Base-by-base conservation (phyloP, 37 sponge, comb jelly and placozoan genomes). In the Crambe crambe region DNA sequence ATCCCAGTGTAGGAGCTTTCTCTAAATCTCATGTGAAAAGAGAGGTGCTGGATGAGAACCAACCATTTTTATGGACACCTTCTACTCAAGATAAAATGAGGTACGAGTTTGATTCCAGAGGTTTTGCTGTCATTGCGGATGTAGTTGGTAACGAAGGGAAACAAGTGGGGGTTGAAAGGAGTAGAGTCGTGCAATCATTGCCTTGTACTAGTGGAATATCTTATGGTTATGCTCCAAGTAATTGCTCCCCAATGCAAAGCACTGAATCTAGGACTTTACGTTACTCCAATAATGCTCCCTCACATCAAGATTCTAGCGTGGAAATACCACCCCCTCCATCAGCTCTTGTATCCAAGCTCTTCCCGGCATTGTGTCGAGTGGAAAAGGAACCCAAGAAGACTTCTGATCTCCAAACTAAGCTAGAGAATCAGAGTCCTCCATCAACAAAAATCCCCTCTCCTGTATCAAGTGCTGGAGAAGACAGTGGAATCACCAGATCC, bases 301-400 rank as follows among this genome's bases (percentile, higher is more conserved):
- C 10, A 15, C 51, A 47, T 47, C 51, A 47, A 15, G 6, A 15
- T 47, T 12, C 6, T 6, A 12, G 12, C 51, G 6, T 12, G 10
- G 6, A 15, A 12, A 6, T 12, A 47, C 51, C 51, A 15, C 85
- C 85, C n/a, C 86, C 93, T 29, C 72, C 90, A 21, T 89, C 93
- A 23, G 73, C 80, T 1, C 86, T 93, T 31, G 72, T 93, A 27
- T 36, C 85, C 38, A 93, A 85, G 59, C 81, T 93, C 25, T 93
- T 93, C 69, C 93, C 93, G 23, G 78, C 74, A 39, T 77, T 93
- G 35, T 42, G 63, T 0, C 25, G 10, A 65, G 34, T 31, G 3
- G 66, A 31, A 2, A 31, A 65, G 1, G 17, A 30, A 30, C 2
- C 10, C 10, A 5, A 12, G 21, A 4, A 12, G 59, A 58, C 10